Evolutionary conservation across 2,888 invertebrate genomes (phyloP), one percentile per base, ranked within the genome.

Genomic region (Pyrrhosoma nymphula): DNA sequence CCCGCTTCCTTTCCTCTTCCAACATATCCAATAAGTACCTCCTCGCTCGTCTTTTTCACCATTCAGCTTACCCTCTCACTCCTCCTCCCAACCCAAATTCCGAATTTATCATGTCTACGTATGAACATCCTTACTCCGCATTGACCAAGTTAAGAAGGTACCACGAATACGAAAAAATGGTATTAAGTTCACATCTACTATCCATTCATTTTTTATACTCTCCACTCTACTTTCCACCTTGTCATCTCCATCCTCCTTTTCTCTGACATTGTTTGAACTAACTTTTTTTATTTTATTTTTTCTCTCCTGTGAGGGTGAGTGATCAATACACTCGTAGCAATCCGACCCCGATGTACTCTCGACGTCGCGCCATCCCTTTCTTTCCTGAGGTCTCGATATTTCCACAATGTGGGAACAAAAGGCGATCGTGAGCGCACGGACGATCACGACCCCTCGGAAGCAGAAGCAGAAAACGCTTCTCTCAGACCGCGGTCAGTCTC

Each of bases 401-500:
- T 69, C 69, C 69, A 69, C 26, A 23, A n/a, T 23, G 60, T 8
- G 69, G n/a, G n/a, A 69, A 69, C 26, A 26, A n/a, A n/a, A 69
- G 69, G 69, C 23, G 69, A 69, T 23, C 26, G 69, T 26, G 26
- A 4, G 69, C 20, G 69, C 26, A 69, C 23, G 69, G 69, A 69
- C 26, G 69, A 26, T 69, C 69, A 69, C 69, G 69, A 69, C 26
- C 69, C 69, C 8, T n/a, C 8, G 69, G 69, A 1, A 12, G n/a
- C n/a, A n/a, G 69, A 47, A 47, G 8, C 47, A 47, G 47, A 47
- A 47, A n/a, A 69, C 69, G 69, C 26, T n/a, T 69, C 23, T 69
- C 69, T 47, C 47, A 47, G 26, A 69, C 23, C 69, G 35, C 39
- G 90, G 60, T 91, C 91, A 63, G 63, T 91, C 63, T 91, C 63